Percentiles rank a stretch among this genome's conserved stretches.
phyloP scores from a whole-genome alignment of 2,888 invertebrate genomes.

The Sthenelais limicola region DNA sequence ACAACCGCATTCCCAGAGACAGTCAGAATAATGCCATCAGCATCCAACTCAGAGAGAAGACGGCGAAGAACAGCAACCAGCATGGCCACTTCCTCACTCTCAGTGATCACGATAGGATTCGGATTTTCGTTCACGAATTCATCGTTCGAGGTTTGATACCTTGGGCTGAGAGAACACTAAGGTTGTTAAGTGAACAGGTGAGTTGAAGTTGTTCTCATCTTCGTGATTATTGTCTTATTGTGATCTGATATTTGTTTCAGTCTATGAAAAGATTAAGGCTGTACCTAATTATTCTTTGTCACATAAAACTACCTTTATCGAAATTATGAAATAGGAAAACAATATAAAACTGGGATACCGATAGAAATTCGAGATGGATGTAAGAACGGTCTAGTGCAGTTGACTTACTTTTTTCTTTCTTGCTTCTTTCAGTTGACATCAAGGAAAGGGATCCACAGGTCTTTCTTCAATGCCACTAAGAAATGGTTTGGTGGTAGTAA shows the following conservation, averaged over 20 bases:
- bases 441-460: slow-evolving; percentile 90
- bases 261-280: no score
- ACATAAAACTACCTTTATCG: no score
- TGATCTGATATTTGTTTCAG: no score
- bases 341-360: no score
- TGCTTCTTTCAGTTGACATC: slow-evolving; percentile 73
- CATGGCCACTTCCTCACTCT: slow-evolving; percentile 80
- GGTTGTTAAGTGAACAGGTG: slow-evolving; percentile 75
- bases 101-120: slow-evolving; percentile 88
- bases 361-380: no score
- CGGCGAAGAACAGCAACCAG: not conserved
- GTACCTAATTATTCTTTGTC: no score
- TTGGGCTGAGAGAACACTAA: slow-evolving; percentile 91
- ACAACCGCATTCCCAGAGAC: slow-evolving; percentile 37
- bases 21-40: slow-evolving; percentile 41
- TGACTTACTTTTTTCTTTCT: not conserved
- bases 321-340: no score
- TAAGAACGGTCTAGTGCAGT: no score
- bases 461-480: slow-evolving; percentile 93
- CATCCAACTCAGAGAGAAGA: not conserved
- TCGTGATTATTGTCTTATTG: no score
- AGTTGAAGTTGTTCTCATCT: not conserved
- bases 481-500: slow-evolving; percentile 95
- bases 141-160: slow-evolving; percentile 88
- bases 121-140: slow-evolving; percentile 89